Evolutionary conservation across 2,113 vertebrate species (phyloP), one percentile per base, ranked within the genome.

Genomic region (Isichthys henryi): DNA sequence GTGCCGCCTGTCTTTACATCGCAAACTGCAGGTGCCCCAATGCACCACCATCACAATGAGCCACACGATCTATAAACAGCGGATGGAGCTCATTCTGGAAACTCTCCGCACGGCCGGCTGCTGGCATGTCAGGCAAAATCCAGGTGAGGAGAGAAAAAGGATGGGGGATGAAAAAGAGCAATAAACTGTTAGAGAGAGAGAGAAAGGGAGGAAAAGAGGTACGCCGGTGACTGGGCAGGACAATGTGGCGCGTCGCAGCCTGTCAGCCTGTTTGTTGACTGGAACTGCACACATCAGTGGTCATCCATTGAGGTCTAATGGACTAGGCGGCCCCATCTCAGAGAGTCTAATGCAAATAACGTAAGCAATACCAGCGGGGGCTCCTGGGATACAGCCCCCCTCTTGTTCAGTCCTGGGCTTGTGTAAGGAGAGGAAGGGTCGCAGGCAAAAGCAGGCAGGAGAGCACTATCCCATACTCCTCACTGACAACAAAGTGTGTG

Each of bases 391-490:
- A 91, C 90, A 90, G 52, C 21, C 88, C 62, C 66, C 6, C 27
- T 74, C 35, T 90, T 89, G n/a, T 91, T 92, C 88, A 87, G 21
- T 88, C 89, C 86, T 19, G 82, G 77, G 89, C 89, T 89, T 88
- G 91, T 93, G 89, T 89, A 62, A 89, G 46, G 56, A 35, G 85
- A 84, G 0, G 19, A 53, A 77, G 62, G 92, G 93, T 92, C 92
- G 91, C 90, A 91, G 92, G 90, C 92, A 92, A 90, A 91, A 91
- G 92, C 88, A 91, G 93, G 93, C 89, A 9, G 93, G 93, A 91
- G 53, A 87, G n/a, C 2, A 4, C 19, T 19, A 80, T 43, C 35
- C 35, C 17, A 43, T 43, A 19, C 74, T 43, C 10, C 27, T 70
- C 27, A 13, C 56, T 8, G 56, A 62, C 21, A 62, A 62, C 66